phyloP scores from a whole-genome alignment of 2,113 vertebrate species.

The Etheostoma spectabile region DNA sequence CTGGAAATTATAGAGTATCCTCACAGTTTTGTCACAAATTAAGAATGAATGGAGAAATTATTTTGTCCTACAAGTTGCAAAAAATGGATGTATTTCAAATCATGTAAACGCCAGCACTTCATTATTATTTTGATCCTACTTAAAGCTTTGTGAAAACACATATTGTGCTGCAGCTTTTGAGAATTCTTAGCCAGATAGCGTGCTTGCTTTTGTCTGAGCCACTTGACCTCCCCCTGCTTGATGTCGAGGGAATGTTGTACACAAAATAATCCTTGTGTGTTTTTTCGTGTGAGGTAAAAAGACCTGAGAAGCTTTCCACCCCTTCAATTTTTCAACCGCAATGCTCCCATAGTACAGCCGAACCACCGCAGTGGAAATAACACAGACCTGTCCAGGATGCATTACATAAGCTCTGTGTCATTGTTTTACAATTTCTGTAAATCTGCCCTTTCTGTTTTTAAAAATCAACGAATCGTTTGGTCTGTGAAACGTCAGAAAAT shows the following conservation, averaged over 20 bases:
- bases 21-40: background rate
- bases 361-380: background rate
- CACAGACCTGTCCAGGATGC: background rate
- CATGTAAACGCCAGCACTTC: too few species aligned
- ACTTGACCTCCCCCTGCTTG: too few species aligned
- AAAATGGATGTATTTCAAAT: background rate
- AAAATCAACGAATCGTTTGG: background rate
- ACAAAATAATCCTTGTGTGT: constrained; percentile 1
- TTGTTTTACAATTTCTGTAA: background rate
- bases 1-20: constrained; percentile 14
- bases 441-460: background rate
- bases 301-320: background rate
- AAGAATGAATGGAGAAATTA: background rate
- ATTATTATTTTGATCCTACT: background rate
- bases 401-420: background rate
- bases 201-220: background rate
- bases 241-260: background rate
- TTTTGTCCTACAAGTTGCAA: background rate
- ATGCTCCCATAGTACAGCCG: background rate
- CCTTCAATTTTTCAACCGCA: background rate
- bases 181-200: background rate
- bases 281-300: background rate
- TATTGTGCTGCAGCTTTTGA: background rate
- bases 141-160: background rate
- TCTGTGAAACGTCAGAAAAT: background rate